These are phyloP conservation scores for Pseudanteris insignis DNA, from an alignment of 2,888 invertebrate species.

Conservation along the genomic window DNA sequence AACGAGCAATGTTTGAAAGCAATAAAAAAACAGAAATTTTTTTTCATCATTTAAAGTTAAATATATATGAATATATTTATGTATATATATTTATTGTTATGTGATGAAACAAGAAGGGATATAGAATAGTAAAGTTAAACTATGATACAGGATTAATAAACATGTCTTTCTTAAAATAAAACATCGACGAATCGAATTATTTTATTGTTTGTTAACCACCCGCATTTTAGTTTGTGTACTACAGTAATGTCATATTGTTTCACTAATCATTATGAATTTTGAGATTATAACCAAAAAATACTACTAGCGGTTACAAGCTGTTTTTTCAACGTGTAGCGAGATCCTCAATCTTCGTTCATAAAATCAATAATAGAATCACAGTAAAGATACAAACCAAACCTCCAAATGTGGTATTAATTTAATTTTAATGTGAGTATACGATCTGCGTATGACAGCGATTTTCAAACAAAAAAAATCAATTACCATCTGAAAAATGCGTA, in stretches of 20 bases:
- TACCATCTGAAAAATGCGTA: slow-evolving; percentile 6
- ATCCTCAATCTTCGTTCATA: neutral
- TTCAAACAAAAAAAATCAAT: slow-evolving; percentile 23
- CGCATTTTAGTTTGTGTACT: slow-evolving; percentile 34
- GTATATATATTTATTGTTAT: slow-evolving; percentile 39
- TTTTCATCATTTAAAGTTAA: slow-evolving; percentile 11
- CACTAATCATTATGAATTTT: slow-evolving; percentile 46
- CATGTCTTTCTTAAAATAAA: slow-evolving; percentile 17
- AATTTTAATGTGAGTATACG: slow-evolving; percentile 12
- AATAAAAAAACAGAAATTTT: no score
- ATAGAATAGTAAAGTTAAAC: slow-evolving; percentile 8
- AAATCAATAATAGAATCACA: slow-evolving; percentile 10
- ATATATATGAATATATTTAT: slow-evolving; percentile 31
- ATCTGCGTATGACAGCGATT: slow-evolving; percentile 15
- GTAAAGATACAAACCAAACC: slow-evolving; percentile 21
- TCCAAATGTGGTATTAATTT: slow-evolving; percentile 9
- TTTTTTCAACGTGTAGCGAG: slow-evolving; percentile 48
- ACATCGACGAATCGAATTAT: slow-evolving; percentile 11
- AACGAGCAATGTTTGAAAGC: no score
- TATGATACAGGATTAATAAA: slow-evolving; percentile 19
- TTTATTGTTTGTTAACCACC: slow-evolving; percentile 21
- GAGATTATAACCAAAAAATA: slow-evolving; percentile 64
- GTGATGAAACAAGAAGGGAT: slow-evolving; percentile 14
- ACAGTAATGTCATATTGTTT: slow-evolving; percentile 34
- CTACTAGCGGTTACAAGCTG: slow-evolving; percentile 65